Evolutionary conservation across 1,140 invertebrate genomes (phyloP).

Genomic region (Drosophila dunni): DNA sequence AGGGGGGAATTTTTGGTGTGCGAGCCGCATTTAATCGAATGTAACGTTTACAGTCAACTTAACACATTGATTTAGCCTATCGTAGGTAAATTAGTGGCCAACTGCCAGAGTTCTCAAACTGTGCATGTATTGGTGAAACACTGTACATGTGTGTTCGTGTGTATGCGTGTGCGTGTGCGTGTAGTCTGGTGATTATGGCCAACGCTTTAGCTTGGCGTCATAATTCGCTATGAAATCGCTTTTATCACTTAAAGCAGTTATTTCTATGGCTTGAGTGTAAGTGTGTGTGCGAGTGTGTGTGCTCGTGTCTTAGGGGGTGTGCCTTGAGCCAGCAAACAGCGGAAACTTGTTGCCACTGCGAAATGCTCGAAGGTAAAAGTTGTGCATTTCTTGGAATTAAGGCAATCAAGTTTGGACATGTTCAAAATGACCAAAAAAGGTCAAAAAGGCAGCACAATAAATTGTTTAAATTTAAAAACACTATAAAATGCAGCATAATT

Average conservation of each 20-base stretch:
- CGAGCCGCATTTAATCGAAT: constrained; percentile 68
- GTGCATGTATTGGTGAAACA: not conserved
- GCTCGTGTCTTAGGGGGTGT: constrained; percentile 5
- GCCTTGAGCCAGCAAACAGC: constrained; percentile 15
- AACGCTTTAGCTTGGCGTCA: constrained; percentile 42
- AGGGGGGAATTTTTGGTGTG: constrained; percentile 30
- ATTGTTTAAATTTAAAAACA: no score
- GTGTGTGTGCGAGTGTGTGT: not conserved
- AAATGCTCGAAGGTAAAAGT: not conserved
- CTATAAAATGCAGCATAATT: not conserved
- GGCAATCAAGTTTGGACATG: constrained; percentile 20
- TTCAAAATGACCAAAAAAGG: not conserved
- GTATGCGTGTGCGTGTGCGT: constrained; percentile 36
- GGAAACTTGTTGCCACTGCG: constrained; percentile 40
- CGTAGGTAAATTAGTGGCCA: constrained; percentile 57
- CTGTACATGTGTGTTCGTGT: constrained; percentile 8
- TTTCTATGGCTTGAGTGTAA: constrained; percentile 5
- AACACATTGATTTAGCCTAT: constrained; percentile 62
- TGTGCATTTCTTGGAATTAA: constrained; percentile 28
- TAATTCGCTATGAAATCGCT: constrained; percentile 48
- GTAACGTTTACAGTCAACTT: constrained; percentile 71
- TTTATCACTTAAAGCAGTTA: constrained; percentile 50
- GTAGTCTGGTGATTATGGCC: constrained; percentile 38
- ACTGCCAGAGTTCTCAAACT: constrained; percentile 27
- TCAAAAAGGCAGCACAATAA: not conserved